Conservation (phyloP, 2,113 vertebrate genomes). For the Parotia lawesii region DNA sequence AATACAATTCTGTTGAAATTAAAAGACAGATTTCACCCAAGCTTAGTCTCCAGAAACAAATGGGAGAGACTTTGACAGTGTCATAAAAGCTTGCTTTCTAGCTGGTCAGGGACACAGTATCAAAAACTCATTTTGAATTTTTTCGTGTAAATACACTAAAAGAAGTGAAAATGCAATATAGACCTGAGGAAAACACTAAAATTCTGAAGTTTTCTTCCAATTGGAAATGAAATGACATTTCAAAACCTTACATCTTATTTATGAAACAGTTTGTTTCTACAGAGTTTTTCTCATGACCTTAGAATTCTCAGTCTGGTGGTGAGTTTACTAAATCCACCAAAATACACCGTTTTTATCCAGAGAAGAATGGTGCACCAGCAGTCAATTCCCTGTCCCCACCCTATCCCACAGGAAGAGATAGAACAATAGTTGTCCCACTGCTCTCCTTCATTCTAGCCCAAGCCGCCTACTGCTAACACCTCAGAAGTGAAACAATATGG, state of each 20-base stretch:
- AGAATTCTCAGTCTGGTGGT: background rate
- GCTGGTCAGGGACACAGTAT: background rate
- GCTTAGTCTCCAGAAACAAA: background rate
- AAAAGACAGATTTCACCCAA: background rate
- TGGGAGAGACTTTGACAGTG: background rate
- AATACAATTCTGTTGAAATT: background rate
- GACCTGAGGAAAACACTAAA: background rate
- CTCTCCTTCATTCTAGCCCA: background rate
- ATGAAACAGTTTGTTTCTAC: background rate
- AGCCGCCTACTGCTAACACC: background rate
- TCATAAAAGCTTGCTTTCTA: background rate
- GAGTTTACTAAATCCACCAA: constrained; percentile 4
- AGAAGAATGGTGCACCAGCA: background rate
- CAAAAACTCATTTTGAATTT: background rate
- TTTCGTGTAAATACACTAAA: background rate
- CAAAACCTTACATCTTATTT: background rate
- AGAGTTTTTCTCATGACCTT: constrained; percentile 4
- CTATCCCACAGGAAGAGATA: constrained; percentile 47
- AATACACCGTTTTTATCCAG: background rate
- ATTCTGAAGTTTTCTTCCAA: background rate
- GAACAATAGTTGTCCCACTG: constrained; percentile 32
- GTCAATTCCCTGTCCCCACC: constrained; percentile 28
- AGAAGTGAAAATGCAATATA: background rate
- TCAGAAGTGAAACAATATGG: background rate
- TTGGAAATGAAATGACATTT: background rate